Conservation (phyloP, 2,113 vertebrate species). For the Pyxicephalus adspersus region DNA sequence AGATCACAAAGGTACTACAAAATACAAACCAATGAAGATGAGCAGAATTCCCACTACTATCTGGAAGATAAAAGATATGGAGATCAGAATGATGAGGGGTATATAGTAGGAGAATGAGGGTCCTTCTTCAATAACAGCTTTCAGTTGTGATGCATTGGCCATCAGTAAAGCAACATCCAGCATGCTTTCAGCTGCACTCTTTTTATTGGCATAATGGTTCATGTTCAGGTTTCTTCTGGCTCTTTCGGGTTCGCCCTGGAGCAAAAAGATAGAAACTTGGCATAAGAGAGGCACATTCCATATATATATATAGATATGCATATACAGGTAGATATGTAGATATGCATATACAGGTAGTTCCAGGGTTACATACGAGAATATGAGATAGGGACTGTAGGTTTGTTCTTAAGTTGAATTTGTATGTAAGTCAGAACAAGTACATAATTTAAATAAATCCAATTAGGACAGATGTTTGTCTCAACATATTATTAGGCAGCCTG, state of each 20-base stretch:
- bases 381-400: too few species aligned
- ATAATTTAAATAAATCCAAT: too few species aligned
- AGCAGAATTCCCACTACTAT: conserved; percentile 88
- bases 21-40: conserved; percentile 89
- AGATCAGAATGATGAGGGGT: conserved; percentile 85
- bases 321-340: too few species aligned
- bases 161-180: conserved; percentile 94
- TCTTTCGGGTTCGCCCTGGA: conserved; percentile 51
- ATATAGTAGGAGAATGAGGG: conserved; percentile 78
- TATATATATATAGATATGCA: neutral
- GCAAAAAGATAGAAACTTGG: neutral
- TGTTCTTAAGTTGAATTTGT: too few species aligned
- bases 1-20: neutral
- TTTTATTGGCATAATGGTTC: conserved; percentile 97
- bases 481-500: too few species aligned
- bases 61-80: conserved; percentile 86
- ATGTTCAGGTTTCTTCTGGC: conserved; percentile 76
- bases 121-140: conserved; percentile 89
- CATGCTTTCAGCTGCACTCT: conserved; percentile 96
- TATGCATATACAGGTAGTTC: too few species aligned
- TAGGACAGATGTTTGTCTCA: too few species aligned
- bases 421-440: too few species aligned
- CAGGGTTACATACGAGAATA: too few species aligned
- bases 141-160: conserved; percentile 97
- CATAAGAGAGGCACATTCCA: neutral